Conservation (phyloP, 2,888 invertebrate genomes). For the Nomada goodeniana region DNA sequence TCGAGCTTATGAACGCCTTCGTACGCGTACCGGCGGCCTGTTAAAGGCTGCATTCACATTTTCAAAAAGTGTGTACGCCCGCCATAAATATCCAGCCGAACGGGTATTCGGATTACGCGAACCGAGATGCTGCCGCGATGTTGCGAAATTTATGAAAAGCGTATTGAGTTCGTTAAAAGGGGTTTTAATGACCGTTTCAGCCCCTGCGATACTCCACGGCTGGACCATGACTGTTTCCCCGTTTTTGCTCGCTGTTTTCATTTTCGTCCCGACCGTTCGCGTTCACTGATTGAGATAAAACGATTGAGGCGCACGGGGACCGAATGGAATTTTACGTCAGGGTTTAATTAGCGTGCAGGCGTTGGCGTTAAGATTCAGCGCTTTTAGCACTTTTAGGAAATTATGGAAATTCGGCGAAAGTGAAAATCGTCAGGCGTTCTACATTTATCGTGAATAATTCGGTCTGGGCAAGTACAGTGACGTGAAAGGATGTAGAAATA, state of each 20-base stretch:
- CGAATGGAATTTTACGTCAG: no score
- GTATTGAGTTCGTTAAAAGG: slow-evolving; percentile 36
- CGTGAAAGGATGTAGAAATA: no score
- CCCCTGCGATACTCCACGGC: background rate
- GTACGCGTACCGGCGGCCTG: slow-evolving; percentile 11
- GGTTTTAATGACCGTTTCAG: slow-evolving; percentile 24
- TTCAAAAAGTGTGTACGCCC: slow-evolving; percentile 28
- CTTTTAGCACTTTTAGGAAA: no score
- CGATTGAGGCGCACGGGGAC: no score
- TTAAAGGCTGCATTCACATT: slow-evolving; percentile 39
- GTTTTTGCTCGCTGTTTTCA: background rate
- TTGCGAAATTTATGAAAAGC: slow-evolving; percentile 37
- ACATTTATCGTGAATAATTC: no score
- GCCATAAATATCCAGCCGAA: slow-evolving; percentile 30
- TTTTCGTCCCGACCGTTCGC: background rate
- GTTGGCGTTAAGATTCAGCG: no score
- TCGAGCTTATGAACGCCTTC: slow-evolving; percentile 34
- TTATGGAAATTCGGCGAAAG: no score
- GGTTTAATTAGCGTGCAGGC: no score
- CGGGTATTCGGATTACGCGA: slow-evolving; percentile 26
- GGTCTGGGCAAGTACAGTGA: no score
- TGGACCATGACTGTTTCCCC: background rate
- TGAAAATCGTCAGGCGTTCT: no score
- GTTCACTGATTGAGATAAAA: no score
- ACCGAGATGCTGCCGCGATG: slow-evolving; percentile 11